Evolutionary conservation across 1,140 invertebrate species (phyloP).

Genomic region (Drosophila obscura): DNA sequence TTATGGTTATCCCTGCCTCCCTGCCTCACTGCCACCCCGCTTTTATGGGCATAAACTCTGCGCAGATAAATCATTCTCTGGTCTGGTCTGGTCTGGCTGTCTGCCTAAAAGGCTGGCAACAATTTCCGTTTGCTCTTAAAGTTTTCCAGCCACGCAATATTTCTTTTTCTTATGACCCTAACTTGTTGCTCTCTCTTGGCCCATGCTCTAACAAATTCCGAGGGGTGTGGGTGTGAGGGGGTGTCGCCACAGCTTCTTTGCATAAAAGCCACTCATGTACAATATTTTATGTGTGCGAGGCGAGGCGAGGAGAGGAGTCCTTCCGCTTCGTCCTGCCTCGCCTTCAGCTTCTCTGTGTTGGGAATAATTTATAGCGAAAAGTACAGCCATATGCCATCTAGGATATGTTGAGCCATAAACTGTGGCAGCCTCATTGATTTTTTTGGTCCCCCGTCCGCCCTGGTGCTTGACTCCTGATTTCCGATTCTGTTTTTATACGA

Average conservation of each 20-base stretch:
- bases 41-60: no score
- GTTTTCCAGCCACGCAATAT: conserved; percentile 18
- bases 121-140: conserved; percentile 53
- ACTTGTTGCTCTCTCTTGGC: conserved; percentile 56
- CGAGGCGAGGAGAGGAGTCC: not conserved
- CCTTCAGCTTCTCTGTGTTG: conserved; percentile 4
- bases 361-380: conserved; percentile 60
- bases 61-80: conserved; percentile 44
- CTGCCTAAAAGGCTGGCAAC: conserved; percentile 68
- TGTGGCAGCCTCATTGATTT: conserved; percentile 59
- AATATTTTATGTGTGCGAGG: conserved; percentile 65
- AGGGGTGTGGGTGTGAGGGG: conserved; percentile 8
- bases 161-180: conserved; percentile 16
- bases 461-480: conserved; percentile 35
- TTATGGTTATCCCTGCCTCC: conserved; percentile 9
- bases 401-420: conserved; percentile 59
- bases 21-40: not conserved
- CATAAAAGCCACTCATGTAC: conserved; percentile 62
- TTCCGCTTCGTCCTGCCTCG: not conserved
- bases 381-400: conserved; percentile 40
- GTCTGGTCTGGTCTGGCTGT: conserved; percentile 12
- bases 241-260: conserved; percentile 33
- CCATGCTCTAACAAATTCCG: conserved; percentile 20
- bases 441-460: conserved; percentile 17
- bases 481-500: conserved; percentile 60